Conservation (phyloP, 2,888 invertebrate genomes). For the Andrena minutula region DNA sequence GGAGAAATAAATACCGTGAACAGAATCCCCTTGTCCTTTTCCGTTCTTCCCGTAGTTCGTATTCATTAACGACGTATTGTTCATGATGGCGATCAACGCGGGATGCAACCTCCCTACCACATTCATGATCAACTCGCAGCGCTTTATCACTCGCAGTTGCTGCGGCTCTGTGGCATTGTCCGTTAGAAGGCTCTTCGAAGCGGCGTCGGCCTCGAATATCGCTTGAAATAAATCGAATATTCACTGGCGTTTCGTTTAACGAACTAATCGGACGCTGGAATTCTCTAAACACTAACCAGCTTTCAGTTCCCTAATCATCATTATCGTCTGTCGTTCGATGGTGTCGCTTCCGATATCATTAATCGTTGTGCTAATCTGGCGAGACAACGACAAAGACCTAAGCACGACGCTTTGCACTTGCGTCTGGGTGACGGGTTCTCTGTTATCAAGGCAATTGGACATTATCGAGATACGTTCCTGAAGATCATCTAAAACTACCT, state of each 20-base stretch:
- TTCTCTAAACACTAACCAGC: conserved; percentile 74
- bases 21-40: conserved; percentile 74
- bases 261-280: background rate
- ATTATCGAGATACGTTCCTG: conserved; percentile 78
- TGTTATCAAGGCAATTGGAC: conserved; percentile 80
- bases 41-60: conserved; percentile 69
- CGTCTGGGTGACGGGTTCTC: conserved; percentile 75
- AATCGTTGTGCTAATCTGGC: conserved; percentile 79
- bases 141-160: conserved; percentile 82
- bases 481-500: conserved; percentile 82
- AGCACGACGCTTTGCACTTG: conserved; percentile 81
- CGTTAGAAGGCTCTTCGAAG: conserved; percentile 78
- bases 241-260: background rate
- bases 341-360: conserved; percentile 81
- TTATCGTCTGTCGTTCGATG: conserved; percentile 80
- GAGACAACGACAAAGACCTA: conserved; percentile 78
- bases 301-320: conserved; percentile 82
- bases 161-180: conserved; percentile 81
- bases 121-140: conserved; percentile 81
- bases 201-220: conserved; percentile 80
- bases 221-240: conserved; percentile 68
- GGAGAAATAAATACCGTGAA: conserved; percentile 65
- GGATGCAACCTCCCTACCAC: conserved; percentile 82
- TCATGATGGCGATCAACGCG: conserved; percentile 77
- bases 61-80: conserved; percentile 75